Percentiles rank a stretch among this genome's conserved stretches.
Evolutionary conservation across 2,888 invertebrate genomes (phyloP).

Genomic region (Lycaena phlaeas): DNA sequence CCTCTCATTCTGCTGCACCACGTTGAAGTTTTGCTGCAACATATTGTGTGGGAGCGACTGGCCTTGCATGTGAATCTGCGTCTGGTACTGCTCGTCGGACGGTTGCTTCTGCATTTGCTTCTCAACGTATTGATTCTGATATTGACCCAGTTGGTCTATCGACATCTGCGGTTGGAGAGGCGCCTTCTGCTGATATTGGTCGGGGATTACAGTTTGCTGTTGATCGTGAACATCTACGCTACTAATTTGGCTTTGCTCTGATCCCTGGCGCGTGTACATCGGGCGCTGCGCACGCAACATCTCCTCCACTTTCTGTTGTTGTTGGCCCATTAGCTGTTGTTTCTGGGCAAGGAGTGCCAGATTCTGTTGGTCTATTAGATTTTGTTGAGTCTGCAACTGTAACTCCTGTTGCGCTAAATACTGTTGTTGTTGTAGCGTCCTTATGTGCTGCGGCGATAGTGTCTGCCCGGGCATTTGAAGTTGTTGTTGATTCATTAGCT

Average conservation of each 20-base stretch:
- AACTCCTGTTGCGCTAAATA: slow-evolving; percentile 66
- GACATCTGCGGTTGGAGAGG: slow-evolving; percentile 52
- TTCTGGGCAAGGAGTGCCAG: slow-evolving; percentile 65
- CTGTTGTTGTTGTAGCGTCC: slow-evolving; percentile 63
- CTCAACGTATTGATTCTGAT: slow-evolving; percentile 41
- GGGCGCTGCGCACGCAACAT: slow-evolving; percentile 50
- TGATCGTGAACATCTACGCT: slow-evolving; percentile 48
- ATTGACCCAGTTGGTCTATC: slow-evolving; percentile 47
- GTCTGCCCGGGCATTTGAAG: slow-evolving; percentile 61
- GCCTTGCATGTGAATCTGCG: slow-evolving; percentile 52
- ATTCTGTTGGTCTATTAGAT: slow-evolving; percentile 71
- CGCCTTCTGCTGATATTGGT: slow-evolving; percentile 44
- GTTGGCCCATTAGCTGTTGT: slow-evolving; percentile 66
- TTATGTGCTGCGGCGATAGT: slow-evolving; percentile 54
- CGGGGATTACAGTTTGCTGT: slow-evolving; percentile 33
- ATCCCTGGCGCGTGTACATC: slow-evolving; percentile 55
- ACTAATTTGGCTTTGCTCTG: slow-evolving; percentile 62
- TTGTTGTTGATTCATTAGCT: slow-evolving; percentile 55
- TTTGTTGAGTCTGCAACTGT: slow-evolving; percentile 68
- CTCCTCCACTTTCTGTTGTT: slow-evolving; percentile 63
- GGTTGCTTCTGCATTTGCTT: slow-evolving; percentile 44
- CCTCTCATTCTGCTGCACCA: slow-evolving; percentile 57
- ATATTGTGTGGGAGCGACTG: slow-evolving; percentile 58
- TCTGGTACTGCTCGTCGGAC: slow-evolving; percentile 51
- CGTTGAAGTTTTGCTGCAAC: slow-evolving; percentile 48